These are phyloP conservation scores for Branchellion lobata DNA, from an alignment of 2,888 invertebrate genomes.

Conservation along the genomic window DNA sequence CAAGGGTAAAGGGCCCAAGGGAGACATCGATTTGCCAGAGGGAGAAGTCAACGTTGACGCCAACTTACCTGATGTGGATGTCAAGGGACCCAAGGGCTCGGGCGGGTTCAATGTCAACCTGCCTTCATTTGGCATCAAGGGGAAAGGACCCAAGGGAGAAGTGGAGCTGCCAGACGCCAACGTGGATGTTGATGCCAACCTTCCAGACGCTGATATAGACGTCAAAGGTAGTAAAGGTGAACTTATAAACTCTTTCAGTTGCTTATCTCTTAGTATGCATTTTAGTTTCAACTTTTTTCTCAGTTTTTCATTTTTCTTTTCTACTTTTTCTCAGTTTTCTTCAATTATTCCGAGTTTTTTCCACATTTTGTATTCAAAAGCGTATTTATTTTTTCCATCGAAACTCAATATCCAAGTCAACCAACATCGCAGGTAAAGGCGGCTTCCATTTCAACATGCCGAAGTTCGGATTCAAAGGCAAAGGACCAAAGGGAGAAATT, in stretches of 20 bases:
- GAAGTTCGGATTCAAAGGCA: constrained; percentile 41
- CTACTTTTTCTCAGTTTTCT: no score
- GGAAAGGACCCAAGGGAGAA: constrained; percentile 31
- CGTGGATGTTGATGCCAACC: constrained; percentile 15
- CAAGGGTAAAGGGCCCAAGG: constrained; percentile 33
- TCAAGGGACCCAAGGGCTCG: constrained; percentile 2
- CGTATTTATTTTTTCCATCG: no score
- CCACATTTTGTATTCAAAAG: no score
- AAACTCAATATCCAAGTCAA: no score
- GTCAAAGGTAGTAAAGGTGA: constrained; percentile 8
- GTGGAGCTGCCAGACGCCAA: background rate
- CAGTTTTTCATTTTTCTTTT: no score
- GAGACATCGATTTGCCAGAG: constrained; percentile 23
- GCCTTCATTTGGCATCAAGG: constrained; percentile 39
- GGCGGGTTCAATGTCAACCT: constrained; percentile 35
- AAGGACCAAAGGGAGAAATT: constrained; percentile 40
- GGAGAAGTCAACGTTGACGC: constrained; percentile 26
- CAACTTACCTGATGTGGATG: constrained; percentile 28
- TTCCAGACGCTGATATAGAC: constrained; percentile 9
- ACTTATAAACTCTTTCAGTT: no score
- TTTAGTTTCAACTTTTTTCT: no score
- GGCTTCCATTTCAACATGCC: constrained; percentile 40
- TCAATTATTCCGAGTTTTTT: no score
- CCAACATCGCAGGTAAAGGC: constrained; percentile 34
- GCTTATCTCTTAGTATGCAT: no score